Conservation (phyloP, 2,888 invertebrate species). For the Gnatocerus cornutus region DNA sequence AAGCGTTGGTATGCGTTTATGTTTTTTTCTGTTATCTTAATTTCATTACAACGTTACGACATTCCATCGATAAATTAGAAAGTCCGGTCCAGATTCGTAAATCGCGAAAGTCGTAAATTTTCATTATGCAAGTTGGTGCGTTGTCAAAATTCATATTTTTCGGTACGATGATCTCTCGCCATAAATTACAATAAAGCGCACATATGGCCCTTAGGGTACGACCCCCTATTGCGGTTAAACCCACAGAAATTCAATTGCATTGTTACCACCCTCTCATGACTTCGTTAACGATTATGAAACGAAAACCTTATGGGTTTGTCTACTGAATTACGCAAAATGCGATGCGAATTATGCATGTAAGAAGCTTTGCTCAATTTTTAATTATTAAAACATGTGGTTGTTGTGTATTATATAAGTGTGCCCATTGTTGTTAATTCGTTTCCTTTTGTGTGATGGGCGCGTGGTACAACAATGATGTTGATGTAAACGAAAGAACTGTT, state of each 20-base stretch:
- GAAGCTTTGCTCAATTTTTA: constrained; percentile 18
- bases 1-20: constrained; percentile 7
- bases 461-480: constrained; percentile 7
- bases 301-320: neutral
- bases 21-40: constrained; percentile 9
- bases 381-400: constrained; percentile 18
- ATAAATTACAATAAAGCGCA: constrained; percentile 39
- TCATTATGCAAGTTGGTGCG: constrained; percentile 34
- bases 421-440: constrained; percentile 13
- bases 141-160: constrained; percentile 7
- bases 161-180: neutral
- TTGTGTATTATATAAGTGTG: constrained; percentile 12
- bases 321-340: constrained; percentile 7
- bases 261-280: constrained; percentile 14
- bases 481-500: neutral
- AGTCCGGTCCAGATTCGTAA: constrained; percentile 36
- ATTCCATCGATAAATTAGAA: constrained; percentile 34
- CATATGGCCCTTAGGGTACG: constrained; percentile 20
- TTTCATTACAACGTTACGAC: constrained; percentile 34
- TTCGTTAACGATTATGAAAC: constrained; percentile 4
- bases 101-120: constrained; percentile 33
- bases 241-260: constrained; percentile 3
- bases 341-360: constrained; percentile 7
- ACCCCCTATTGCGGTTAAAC: constrained; percentile 14
- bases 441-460: constrained; percentile 14